A percentile compares a stretch with the other conserved stretches of the same genome.
Evolutionary conservation across 2,797 vertebrate genomes (phyloP).

Genomic region (Graptemys geographica): DNA sequence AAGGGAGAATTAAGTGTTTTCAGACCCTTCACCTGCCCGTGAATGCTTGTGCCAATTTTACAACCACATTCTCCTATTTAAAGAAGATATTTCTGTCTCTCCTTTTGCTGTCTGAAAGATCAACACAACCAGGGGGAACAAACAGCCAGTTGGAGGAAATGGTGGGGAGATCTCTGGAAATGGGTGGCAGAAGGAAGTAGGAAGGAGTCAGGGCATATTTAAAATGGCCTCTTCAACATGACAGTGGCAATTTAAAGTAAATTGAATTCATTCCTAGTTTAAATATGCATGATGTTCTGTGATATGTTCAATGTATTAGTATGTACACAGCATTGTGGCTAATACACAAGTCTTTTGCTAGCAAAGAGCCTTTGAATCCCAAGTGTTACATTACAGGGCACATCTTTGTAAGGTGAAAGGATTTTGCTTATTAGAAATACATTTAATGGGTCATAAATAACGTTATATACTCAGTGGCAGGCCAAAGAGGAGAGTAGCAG

Average conservation of each 20-base stretch:
- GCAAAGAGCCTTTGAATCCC: background rate
- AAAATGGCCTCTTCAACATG: background rate
- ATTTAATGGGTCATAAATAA: conserved; percentile 8
- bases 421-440: background rate
- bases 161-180: background rate
- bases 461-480: conserved; percentile 32
- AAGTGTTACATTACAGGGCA: background rate
- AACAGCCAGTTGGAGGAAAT: background rate
- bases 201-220: background rate
- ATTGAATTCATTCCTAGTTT: background rate
- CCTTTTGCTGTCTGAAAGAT: background rate
- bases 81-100: background rate
- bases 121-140: background rate
- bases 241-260: background rate
- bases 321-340: background rate
- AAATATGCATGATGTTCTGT: background rate
- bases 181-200: background rate
- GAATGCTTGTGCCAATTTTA: background rate
- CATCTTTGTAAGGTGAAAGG: background rate
- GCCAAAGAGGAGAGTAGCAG: conserved; percentile 21
- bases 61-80: background rate
- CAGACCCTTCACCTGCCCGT: background rate
- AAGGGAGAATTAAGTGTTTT: background rate
- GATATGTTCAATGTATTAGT: background rate
- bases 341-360: background rate